Conservation (phyloP, 2,797 vertebrate genomes). For the Peromyscus nudipes region DNA sequence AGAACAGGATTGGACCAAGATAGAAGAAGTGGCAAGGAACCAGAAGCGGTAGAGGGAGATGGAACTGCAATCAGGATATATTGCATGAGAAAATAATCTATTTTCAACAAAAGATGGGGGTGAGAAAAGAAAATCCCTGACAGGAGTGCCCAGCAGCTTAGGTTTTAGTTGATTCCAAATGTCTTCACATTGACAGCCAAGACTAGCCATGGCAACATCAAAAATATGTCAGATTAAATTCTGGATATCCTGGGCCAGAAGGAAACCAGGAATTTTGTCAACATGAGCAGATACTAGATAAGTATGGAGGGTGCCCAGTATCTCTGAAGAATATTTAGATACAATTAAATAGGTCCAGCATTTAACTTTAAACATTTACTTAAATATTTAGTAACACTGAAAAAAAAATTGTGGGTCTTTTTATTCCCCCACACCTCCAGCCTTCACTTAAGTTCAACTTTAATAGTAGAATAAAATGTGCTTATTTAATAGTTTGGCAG, state of each 20-base stretch:
- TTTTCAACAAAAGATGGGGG: background rate
- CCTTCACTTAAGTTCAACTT: background rate
- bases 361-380: constrained; percentile 26
- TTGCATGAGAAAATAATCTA: background rate
- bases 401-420: background rate
- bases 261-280: background rate
- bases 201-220: background rate
- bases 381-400: constrained; percentile 52
- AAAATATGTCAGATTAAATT: background rate
- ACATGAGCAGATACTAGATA: background rate
- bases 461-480: background rate
- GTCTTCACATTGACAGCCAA: background rate
- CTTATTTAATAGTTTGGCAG: background rate
- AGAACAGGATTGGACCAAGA: background rate
- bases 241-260: background rate
- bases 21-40: background rate
- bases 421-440: constrained; percentile 23
- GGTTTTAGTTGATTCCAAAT: background rate
- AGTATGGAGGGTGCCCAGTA: background rate
- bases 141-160: background rate
- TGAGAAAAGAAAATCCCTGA: background rate
- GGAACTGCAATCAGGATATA: background rate
- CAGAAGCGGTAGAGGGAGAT: background rate
- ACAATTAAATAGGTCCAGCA: constrained; percentile 43
- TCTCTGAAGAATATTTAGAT: constrained; percentile 10